Percentiles rank a stretch among this genome's conserved stretches.
These are phyloP conservation scores for Montipora efflorescens DNA, from an alignment of 64 coral and sea anemone genomes.

Conservation along the genomic window DNA sequence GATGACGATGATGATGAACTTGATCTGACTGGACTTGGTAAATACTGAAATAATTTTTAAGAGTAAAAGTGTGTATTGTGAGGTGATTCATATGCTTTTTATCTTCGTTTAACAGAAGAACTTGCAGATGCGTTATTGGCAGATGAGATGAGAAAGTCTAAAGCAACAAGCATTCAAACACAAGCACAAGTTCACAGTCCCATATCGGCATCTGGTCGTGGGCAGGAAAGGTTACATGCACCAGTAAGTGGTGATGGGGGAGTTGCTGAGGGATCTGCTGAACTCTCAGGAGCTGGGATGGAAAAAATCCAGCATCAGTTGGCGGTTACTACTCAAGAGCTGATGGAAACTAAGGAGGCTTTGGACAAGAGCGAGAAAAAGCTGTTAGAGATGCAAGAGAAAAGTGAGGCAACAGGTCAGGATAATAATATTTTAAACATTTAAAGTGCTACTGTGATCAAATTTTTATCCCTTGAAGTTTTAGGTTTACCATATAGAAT, in stretches of 20 bases:
- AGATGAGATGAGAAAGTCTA: constrained; percentile 59
- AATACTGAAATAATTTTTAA: not conserved
- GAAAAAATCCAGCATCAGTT: constrained; percentile 39
- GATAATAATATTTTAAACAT: not conserved
- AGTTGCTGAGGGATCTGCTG: not conserved
- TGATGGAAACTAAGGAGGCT: constrained; percentile 31
- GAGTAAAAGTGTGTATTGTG: no score
- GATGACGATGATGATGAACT: constrained; percentile 88
- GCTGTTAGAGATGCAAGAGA: constrained; percentile 1
- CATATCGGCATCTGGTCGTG: not conserved
- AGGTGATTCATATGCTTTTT: not conserved
- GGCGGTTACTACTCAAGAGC: constrained; percentile 21
- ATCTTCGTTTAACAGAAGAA: constrained; percentile 52
- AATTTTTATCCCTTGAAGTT: not conserved
- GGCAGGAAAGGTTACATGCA: not conserved
- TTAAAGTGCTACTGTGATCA: not conserved
- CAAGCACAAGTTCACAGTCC: constrained; percentile 29
- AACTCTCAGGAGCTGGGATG: not conserved
- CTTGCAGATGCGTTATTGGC: constrained; percentile 73
- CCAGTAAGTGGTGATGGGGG: not conserved
- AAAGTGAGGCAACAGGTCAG: not conserved
- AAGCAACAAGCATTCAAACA: constrained; percentile 13
- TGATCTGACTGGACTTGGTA: constrained; percentile 81
- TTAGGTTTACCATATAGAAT: no score
- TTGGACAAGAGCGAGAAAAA: constrained; percentile 41